Base-by-base conservation (phyloP, 2,888 invertebrate species). In the Phengaris arion region DNA sequence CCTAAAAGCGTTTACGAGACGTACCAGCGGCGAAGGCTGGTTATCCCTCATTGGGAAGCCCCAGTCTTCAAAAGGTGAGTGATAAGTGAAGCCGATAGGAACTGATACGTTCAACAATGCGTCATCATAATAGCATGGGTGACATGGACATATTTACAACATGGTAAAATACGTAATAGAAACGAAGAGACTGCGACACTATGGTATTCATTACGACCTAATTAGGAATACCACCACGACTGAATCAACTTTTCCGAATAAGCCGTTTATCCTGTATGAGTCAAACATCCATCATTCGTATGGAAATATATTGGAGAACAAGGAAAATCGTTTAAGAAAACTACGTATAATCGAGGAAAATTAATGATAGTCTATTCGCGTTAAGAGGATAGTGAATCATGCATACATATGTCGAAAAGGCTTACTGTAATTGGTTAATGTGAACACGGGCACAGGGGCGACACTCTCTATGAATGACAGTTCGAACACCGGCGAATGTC, bases 161-260 rank as follows among this genome's bases (percentile, higher is more conserved):
- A 59, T 48, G 22, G 22, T 22, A 22, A 48, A 1, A 35, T 35
- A 64, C 12, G 10, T 64, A 64, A 64, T 45, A 45, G 64, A 35
- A 64, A 64, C 35, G 64, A 35, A 64, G 64, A 64, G 13, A 64
- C 12, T 45, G 22, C 59, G 22, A 64, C 22, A 64, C 35, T 64
- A 2, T 15, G 35, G 59, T 64, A 64, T 12, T 64, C 64, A 35
- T 12, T 12, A 12, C 45, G 12, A 12, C 64, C 35, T 45, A 64
- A 64, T 64, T 52, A 12, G 52, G 70, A 70, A 70, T 70, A 15
- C 70, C 22, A 70, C 70, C 70, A 70, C 52, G 45, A 35, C 45
- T 68, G 72, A 72, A 72, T 72, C 72, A 72, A 64, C 45, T 54
- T 72, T 72, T 72, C 72, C 72, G 54, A 72, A 54, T n/a, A 72